Percentiles rank a stretch among this genome's conserved stretches.
Conservation (phyloP, 2,888 invertebrate genomes). For the Alentia gelatinosa region DNA sequence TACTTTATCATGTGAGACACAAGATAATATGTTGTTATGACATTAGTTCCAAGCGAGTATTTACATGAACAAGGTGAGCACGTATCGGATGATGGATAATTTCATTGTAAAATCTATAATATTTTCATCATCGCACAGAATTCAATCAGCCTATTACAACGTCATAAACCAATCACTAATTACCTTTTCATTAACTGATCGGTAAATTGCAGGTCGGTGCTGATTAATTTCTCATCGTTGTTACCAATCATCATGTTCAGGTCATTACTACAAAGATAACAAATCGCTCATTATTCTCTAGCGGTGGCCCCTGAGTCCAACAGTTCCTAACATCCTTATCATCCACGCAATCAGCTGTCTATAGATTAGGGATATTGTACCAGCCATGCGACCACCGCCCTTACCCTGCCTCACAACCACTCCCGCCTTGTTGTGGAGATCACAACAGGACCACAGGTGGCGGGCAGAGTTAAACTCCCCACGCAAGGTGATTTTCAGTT, state of each 20-base stretch:
- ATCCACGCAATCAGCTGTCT: background rate
- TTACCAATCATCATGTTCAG: background rate
- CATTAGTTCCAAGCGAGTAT: no score
- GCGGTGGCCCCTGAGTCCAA: background rate
- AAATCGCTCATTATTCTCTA: background rate
- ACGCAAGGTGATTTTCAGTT: background rate
- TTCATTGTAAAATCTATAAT: no score
- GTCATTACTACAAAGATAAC: background rate
- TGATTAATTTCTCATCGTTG: background rate
- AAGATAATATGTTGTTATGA: no score
- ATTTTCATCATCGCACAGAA: no score
- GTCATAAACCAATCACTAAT: background rate
- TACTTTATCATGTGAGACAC: no score
- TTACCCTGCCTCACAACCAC: no score
- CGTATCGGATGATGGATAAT: no score
- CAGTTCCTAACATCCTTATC: background rate
- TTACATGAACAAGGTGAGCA: no score
- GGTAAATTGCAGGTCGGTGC: background rate
- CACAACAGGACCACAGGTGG: no score
- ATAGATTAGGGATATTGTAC: background rate
- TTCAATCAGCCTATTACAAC: background rate
- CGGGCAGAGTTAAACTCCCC: no score
- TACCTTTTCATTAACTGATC: background rate
- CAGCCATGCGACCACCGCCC: no score
- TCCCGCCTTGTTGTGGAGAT: no score